These are phyloP conservation scores for Hippolais icterina DNA, from an alignment of 2,113 vertebrate genomes.

Conservation along the genomic window DNA sequence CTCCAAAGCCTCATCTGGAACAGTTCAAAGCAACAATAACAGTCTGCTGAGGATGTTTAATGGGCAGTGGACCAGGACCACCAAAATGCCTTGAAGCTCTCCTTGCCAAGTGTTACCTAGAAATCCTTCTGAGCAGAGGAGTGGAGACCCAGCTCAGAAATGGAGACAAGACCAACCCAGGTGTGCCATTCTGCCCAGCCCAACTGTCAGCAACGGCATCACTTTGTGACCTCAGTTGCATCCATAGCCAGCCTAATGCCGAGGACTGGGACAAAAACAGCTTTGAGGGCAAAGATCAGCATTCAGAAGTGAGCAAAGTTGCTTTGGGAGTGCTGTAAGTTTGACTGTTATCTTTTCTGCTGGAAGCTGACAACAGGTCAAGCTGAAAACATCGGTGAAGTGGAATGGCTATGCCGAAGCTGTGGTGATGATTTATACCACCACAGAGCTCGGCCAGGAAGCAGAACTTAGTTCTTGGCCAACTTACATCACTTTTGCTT, in stretches of 20 bases:
- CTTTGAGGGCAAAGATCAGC: not conserved
- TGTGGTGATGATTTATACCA: not conserved
- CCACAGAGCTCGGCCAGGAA: not conserved
- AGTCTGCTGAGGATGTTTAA: not conserved
- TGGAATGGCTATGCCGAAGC: not conserved
- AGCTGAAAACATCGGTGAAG: not conserved
- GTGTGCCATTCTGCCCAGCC: not conserved
- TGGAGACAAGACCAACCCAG: not conserved
- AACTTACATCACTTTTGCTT: slow-evolving; percentile 22
- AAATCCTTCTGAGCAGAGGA: not conserved
- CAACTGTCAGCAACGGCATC: not conserved
- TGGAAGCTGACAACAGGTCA: not conserved
- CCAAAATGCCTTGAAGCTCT: not conserved
- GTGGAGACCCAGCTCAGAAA: not conserved
- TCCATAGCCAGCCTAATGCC: not conserved
- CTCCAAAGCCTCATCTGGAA: not conserved
- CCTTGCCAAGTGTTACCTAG: not conserved
- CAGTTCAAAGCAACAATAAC: not conserved
- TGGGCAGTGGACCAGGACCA: not conserved
- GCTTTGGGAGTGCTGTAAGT: not conserved
- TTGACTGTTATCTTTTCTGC: not conserved
- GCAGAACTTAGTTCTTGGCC: not conserved
- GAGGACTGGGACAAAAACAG: not conserved
- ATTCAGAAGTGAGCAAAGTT: not conserved
- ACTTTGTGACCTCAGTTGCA: not conserved